Evolutionary conservation across 1,140 invertebrate species (phyloP), one percentile per base, ranked within the genome.

Genomic region (Vollenhovia emeryi): DNA sequence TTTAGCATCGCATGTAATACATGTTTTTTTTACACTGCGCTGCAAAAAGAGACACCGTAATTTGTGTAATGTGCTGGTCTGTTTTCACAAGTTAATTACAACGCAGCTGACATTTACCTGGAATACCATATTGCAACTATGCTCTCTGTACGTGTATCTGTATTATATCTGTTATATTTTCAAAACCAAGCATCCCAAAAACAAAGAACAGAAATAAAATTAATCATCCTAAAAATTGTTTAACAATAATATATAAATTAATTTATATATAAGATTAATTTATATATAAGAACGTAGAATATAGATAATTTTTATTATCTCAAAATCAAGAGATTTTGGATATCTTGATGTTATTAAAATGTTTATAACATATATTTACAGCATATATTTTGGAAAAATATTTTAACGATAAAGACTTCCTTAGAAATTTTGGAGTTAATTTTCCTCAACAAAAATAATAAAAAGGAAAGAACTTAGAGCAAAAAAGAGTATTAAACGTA

Each of bases 11-110:
- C 24, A 30, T 45, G 43, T 21, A 24, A 64, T 78, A 40, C 57
- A 40, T 48, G 24, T 48, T 78, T 48, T 60, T 74, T 76, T 76
- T 60, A 60, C 7, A 11, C 4, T 18, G n/a, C 27, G 6, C 11
- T 76, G 40, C 24, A 33, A 50, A 50, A 78, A 78, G 30, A 11
- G 30, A 64, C 13, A 78, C 11, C 11, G 43, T 78, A 78, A 78
- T 78, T 78, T 78, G 30, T 78, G 36, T 62, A 62, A 78, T 78
- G 57, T n/a, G 43, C 11, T 27, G 30, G 60, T 79, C 13, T 50
- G 45, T 64, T 78, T 78, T 7, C n/a, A 15, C 57, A 50, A 18
- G 30, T 78, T 78, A 66, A 79, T 79, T 66, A 66, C 43, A 0
- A 36, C 21, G 21, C 21, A 1, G 21, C 45, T 78, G 27, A 78